Conservation (phyloP, 2,113 vertebrate species). For the Choloepus hoffmanni region DNA sequence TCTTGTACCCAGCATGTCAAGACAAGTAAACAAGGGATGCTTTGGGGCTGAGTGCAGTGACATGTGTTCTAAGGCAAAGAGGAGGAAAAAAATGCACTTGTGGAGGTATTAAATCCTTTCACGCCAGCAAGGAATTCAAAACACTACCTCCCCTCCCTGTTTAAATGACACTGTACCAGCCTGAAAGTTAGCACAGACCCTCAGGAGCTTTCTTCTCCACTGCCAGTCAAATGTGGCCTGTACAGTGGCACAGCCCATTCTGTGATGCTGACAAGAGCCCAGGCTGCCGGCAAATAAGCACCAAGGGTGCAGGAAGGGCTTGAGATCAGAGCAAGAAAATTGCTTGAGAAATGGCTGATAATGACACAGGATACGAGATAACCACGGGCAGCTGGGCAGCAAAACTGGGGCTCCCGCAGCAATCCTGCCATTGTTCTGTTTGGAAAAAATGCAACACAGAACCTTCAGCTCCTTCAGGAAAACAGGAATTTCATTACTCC, state of each 20-base stretch:
- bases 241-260: background rate
- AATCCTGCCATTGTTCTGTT: background rate
- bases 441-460: accelerated
- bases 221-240: accelerated
- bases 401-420: background rate
- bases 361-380: background rate
- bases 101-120: background rate
- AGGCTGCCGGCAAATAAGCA: background rate
- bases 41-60: background rate
- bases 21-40: accelerated
- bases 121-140: background rate
- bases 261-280: accelerated
- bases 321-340: accelerated
- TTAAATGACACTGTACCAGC: accelerated
- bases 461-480: background rate
- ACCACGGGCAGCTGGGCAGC: background rate
- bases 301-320: background rate
- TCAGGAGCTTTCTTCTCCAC: accelerated
- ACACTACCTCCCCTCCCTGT: background rate
- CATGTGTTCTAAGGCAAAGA: background rate
- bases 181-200: background rate
- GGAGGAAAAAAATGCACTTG: accelerated
- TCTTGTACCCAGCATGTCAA: accelerated
- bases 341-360: accelerated
- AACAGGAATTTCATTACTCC: background rate